Base-by-base conservation (phyloP, 2,888 invertebrate species). In the Xestia rhomboidea region DNA sequence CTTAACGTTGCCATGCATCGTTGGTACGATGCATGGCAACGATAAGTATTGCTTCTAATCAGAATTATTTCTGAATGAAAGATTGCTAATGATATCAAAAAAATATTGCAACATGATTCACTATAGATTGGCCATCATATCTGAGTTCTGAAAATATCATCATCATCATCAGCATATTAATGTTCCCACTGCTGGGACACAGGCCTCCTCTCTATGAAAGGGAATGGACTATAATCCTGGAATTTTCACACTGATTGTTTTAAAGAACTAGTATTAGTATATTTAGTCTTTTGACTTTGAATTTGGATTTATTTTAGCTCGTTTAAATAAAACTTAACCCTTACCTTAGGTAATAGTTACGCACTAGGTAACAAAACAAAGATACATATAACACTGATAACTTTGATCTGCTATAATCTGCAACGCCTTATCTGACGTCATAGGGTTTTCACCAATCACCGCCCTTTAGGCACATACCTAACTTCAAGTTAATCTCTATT, bases 331-430 rank as follows among this genome's bases (percentile, higher is more conserved):
- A 34, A 34, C 34, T 5, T 34, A 4, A 5, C 34, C 34, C 34
- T 34, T 34, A 34, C 4, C 8, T 24, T 27, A 18, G 24, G 30
- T 41, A 62, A 44, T 68, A n/a, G n/a, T 51, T 30, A 54, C 3
- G 34, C 30, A 66, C 49, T 27, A 21, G 34, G 30, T 62, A 62
- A 77, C n/a, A 77, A n/a, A 54, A 63, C 49, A 46, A 41, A 63
- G 49, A 73, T 57, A n/a, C n/a, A n/a, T n/a, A 77, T 60, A 34
- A 41, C 7, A 34, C n/a, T 60, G 57, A 77, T 77, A 77, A 62
- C n/a, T 49, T 44, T 24, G 60, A 67, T 68, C 49, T 21, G 10
- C 18, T 18, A 49, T 74, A 60, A 74, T 72, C 30, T 77, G 11
- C 5, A 57, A 62, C n/a, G 30, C 30, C 27, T 38, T 24, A 7